These are phyloP conservation scores for Dipodomys ordii DNA, from an alignment of 2,113 vertebrate genomes.

Conservation along the genomic window DNA sequence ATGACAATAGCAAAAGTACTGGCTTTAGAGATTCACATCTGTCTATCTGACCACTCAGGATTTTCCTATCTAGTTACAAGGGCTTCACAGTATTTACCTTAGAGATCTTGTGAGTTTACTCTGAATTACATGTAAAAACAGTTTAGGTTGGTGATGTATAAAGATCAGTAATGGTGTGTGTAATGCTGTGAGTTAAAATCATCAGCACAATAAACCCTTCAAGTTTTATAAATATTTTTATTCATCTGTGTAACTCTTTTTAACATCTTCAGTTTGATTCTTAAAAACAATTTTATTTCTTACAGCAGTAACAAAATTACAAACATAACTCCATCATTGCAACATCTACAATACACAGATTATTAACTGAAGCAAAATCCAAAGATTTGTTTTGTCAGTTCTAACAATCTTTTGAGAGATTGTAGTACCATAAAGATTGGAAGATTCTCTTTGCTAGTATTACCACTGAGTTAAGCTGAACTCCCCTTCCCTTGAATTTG, in stretches of 20 bases:
- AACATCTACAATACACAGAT: background rate
- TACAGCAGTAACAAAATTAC: background rate
- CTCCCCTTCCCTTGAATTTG: background rate
- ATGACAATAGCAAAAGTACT: background rate
- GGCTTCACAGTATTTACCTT: background rate
- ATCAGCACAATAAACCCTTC: background rate
- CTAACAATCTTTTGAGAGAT: background rate
- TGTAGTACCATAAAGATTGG: background rate
- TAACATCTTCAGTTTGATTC: background rate
- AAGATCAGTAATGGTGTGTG: background rate
- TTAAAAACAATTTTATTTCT: background rate
- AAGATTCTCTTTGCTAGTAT: conserved; percentile 1
- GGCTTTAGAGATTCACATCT: background rate
- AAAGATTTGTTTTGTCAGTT: background rate
- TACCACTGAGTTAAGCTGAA: background rate
- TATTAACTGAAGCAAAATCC: background rate
- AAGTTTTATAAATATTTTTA: background rate
- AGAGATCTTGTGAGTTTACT: rapidly evolving
- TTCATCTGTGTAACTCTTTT: background rate
- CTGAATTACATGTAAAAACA: background rate
- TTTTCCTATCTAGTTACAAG: background rate
- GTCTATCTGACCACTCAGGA: background rate
- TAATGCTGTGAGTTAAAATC: background rate
- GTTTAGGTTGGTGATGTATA: background rate
- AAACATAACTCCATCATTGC: background rate